These are phyloP conservation scores for Hoplodrina ambigua DNA, from an alignment of 2,888 invertebrate species.

Conservation along the genomic window DNA sequence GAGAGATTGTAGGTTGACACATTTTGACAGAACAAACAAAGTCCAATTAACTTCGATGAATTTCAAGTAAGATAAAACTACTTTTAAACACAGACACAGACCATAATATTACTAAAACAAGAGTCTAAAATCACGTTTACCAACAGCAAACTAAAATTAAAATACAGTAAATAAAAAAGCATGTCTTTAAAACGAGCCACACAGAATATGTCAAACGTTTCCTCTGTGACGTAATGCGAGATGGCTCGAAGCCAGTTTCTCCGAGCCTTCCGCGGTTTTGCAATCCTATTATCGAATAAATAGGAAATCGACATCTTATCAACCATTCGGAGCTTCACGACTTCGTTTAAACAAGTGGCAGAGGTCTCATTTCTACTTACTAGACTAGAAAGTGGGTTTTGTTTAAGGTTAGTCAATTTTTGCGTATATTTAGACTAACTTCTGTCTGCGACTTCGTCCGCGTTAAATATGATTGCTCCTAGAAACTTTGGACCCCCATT, in stretches of 20 bases:
- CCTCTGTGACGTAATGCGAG: constrained; percentile 68
- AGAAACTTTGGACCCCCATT: too few species aligned
- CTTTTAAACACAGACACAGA: neutral
- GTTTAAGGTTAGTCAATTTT: constrained; percentile 1
- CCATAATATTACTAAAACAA: neutral
- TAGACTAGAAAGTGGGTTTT: constrained; percentile 41
- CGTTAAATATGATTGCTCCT: too few species aligned
- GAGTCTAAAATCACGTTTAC: neutral
- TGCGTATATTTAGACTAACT: neutral
- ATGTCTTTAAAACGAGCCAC: constrained; percentile 38
- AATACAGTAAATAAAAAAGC: constrained; percentile 17
- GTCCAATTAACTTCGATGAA: too few species aligned
- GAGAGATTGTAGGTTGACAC: too few species aligned
- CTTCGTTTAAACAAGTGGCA: constrained; percentile 29
- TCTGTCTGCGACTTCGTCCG: neutral
- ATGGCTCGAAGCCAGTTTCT: constrained; percentile 70
- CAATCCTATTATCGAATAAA: constrained; percentile 70
- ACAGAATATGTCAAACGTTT: constrained; percentile 67
- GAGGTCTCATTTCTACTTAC: constrained; percentile 10
- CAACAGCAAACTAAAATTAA: neutral
- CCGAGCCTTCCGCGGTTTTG: constrained; percentile 77
- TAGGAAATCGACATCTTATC: constrained; percentile 67
- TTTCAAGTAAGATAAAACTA: too few species aligned
- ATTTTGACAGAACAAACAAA: too few species aligned
- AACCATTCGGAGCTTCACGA: constrained; percentile 49